Evolutionary conservation across 2,888 invertebrate genomes (phyloP), one percentile per base, ranked within the genome.

Genomic region (Drosophila atroscutellata): DNA sequence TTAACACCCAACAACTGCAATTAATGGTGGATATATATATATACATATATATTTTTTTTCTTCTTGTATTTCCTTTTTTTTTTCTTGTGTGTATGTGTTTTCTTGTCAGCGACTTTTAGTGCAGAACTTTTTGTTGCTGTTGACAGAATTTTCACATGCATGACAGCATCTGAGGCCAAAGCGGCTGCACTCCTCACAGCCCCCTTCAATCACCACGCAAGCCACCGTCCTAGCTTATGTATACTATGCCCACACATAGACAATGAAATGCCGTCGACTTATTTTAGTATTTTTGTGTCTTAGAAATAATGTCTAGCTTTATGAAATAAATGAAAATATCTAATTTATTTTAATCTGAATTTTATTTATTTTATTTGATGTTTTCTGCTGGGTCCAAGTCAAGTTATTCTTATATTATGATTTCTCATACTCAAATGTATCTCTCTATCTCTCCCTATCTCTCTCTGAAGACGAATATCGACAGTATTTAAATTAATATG

Each of bases 141-240:
- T 79, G 81, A 78, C 83, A 83, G 75, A 68, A 72, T 80, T 83
- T 68, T 52, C 37, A 70, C 72, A 68, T 78, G 78, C 68, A 75
- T 80, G 78, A 62, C 54, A 67, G 78, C 81, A 68, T 68, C 75
- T 62, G 67, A 63, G 66, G 51, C 49, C 52, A 36, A 39, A 24
- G n/a, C 20, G 11, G 1, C 32, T 34, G 30, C 13, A 36, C 28
- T 28, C 7, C 32, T 11, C 2, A 20, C 15, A 32, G 9, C 30
- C 58, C 26, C 26, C 15, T 28, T 51, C 51, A 37, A n/a, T 26
- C 42, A 26, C 11, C 28, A 4, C 8, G n/a, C 26, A 39, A 36
- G 26, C 4, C 26, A 7, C 24, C 15, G 20, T 24, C 1, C 5
- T n/a, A n/a, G 4, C 7, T 37, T 37, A 15, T n/a, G 24, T 34